Percentiles rank a stretch among this genome's conserved stretches.
Conservation (phyloP, 2,797 vertebrate species). For the Morelia viridis region DNA sequence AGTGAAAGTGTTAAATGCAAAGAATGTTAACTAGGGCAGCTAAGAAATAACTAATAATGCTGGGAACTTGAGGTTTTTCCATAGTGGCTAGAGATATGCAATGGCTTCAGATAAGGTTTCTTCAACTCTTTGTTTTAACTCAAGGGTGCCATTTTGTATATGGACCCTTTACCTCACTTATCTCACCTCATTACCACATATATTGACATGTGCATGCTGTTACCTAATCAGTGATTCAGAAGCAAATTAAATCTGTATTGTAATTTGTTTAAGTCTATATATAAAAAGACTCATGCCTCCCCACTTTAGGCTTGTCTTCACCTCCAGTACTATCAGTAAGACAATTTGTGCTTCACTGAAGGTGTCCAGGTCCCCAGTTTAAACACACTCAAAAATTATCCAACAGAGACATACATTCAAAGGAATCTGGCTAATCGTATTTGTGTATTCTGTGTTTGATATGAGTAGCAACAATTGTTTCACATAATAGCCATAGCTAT, state of each 20-base stretch:
- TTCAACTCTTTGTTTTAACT: neutral
- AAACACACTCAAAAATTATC: neutral
- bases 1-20: no score
- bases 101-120: neutral
- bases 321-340: neutral
- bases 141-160: neutral
- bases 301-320: neutral
- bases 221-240: neutral
- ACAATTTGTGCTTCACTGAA: neutral
- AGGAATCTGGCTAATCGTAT: neutral
- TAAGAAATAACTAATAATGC: no score
- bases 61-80: no score
- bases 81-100: neutral
- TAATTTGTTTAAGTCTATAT: neutral
- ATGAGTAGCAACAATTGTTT: constrained; percentile 15
- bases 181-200: neutral
- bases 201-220: neutral
- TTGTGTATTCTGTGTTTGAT: constrained; percentile 18
- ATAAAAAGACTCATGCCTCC: neutral
- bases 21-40: no score
- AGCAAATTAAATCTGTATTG: neutral
- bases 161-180: neutral
- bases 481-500: constrained; percentile 36
- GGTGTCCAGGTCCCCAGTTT: neutral
- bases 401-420: neutral